Evolutionary conservation across 2,888 invertebrate species (phyloP).

Genomic region (Hedychridium roseum): DNA sequence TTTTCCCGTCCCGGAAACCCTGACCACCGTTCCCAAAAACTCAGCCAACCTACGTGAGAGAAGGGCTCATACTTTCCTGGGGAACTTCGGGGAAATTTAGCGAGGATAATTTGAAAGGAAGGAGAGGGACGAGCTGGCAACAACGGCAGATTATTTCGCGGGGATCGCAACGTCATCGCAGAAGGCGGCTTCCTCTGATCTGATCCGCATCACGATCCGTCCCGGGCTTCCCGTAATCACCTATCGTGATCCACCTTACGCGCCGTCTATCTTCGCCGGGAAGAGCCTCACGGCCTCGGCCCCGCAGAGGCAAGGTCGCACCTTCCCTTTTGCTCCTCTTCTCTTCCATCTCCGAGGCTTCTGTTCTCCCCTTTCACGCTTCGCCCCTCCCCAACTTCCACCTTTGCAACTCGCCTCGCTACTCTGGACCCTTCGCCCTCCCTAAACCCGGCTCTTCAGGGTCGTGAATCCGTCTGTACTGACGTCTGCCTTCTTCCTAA

Average conservation of each 20-base stretch:
- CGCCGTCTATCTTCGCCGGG: no score
- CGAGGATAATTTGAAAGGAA: not conserved
- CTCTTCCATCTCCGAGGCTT: constrained; percentile 8
- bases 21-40: no score
- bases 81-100: constrained; percentile 8
- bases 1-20: no score
- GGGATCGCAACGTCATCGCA: constrained; percentile 57
- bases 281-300: constrained; percentile 42
- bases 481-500: no score
- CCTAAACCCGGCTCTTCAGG: no score
- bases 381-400: constrained; percentile 13
- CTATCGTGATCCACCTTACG: constrained; percentile 43
- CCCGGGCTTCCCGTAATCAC: constrained; percentile 51
- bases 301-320: constrained; percentile 43
- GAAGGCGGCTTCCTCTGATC: constrained; percentile 53
- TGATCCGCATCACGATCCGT: constrained; percentile 31
- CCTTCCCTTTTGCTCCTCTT: constrained; percentile 12
- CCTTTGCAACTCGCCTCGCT: constrained; percentile 10
- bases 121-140: constrained; percentile 10
- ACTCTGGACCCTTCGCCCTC: no score
- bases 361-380: constrained; percentile 22
- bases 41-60: no score
- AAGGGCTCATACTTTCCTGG: no score
- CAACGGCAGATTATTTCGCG: constrained; percentile 55
- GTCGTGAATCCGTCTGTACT: no score